phyloP scores from a whole-genome alignment of 2,113 vertebrate genomes.

The Eolophus roseicapilla region DNA sequence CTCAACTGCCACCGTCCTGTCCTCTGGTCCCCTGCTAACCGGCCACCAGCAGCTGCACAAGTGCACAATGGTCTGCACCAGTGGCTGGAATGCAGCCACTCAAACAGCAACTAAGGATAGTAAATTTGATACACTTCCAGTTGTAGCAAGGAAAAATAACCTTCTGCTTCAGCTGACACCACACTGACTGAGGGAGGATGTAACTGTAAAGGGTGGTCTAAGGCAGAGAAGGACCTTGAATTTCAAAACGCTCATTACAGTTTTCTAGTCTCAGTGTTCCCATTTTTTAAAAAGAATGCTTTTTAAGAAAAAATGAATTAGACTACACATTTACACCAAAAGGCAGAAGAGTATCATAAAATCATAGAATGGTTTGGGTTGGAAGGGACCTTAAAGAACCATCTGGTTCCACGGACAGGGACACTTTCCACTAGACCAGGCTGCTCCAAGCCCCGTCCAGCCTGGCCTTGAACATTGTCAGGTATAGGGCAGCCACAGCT shows the following conservation, averaged over 20 bases:
- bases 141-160: neutral
- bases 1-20: neutral
- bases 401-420: neutral
- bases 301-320: neutral
- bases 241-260: neutral
- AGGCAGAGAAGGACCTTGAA: neutral
- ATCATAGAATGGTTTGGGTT: neutral
- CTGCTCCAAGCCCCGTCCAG: neutral
- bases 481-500: neutral
- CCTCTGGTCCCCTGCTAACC: neutral
- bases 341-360: neutral
- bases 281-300: neutral
- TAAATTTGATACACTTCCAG: neutral
- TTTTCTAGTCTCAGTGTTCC: neutral
- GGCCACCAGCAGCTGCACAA: neutral
- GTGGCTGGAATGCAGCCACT: neutral
- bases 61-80: accelerated
- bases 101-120: neutral
- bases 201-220: neutral
- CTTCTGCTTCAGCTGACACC: neutral
- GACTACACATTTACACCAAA: neutral
- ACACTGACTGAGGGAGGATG: accelerated
- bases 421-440: neutral
- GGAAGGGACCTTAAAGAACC: neutral
- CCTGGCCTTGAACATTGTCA: neutral